Evolutionary conservation across 2,113 vertebrate species (phyloP).

Genomic region (Melanerpes formicivorus): DNA sequence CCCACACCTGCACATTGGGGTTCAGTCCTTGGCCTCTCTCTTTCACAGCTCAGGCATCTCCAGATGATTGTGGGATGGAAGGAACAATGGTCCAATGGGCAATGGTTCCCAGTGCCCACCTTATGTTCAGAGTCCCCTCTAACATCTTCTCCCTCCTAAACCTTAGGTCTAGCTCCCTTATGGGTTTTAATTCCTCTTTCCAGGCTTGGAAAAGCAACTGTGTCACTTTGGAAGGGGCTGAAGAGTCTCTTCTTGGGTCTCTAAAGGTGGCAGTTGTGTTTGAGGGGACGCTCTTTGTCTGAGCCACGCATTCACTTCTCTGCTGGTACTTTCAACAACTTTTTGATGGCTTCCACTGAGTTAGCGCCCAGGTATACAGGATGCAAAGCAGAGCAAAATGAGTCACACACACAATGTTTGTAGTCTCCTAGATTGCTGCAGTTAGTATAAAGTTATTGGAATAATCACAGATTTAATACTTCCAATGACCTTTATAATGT

Average conservation of each 20-base stretch:
- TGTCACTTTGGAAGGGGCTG: not conserved
- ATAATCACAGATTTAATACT: constrained; percentile 19
- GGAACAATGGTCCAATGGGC: not conserved
- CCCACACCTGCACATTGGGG: not conserved
- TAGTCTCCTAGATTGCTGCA: not conserved
- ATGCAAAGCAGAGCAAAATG: not conserved
- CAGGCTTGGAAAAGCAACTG: not conserved
- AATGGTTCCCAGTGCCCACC: not conserved
- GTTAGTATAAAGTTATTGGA: constrained; percentile 7
- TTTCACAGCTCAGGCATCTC: constrained; percentile 37
- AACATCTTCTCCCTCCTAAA: not conserved
- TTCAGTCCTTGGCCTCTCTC: constrained; percentile 35
- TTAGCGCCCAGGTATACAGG: not conserved
- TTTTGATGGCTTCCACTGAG: not conserved
- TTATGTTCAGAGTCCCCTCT: not conserved
- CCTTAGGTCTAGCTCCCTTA: not conserved
- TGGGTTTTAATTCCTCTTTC: not conserved
- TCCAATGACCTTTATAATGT: constrained; percentile 22
- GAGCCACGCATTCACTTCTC: not conserved
- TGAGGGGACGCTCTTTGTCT: not conserved
- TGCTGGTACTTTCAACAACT: not conserved
- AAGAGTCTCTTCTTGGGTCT: not conserved
- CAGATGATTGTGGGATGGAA: not conserved
- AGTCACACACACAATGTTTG: not conserved
- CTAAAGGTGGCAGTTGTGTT: not conserved